Conservation (phyloP, 2,797 vertebrate genomes). For the Sebastes umbrosus region DNA sequence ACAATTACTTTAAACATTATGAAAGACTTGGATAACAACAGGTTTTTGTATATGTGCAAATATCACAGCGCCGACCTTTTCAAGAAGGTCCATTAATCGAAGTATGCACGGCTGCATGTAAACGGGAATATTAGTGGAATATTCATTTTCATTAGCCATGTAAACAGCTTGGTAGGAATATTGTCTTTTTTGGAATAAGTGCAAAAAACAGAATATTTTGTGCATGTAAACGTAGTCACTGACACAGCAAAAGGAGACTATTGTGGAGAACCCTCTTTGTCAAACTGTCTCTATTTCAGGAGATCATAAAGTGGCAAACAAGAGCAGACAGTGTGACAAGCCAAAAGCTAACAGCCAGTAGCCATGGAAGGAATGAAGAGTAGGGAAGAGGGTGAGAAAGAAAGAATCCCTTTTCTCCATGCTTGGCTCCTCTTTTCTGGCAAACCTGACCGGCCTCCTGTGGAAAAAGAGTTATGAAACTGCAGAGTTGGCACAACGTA, state of each 20-base stretch:
- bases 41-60: too few relatives aligned
- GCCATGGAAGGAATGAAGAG: conserved; percentile 27
- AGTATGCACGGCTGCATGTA: too few relatives aligned
- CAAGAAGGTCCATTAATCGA: too few relatives aligned
- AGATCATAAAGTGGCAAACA: conserved; percentile 18
- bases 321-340: conserved; percentile 31
- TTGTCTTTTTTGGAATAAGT: not conserved
- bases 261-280: not conserved
- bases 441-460: conserved; percentile 6
- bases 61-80: too few relatives aligned
- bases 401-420: conserved; percentile 26
- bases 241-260: not conserved
- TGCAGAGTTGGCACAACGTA: conserved; percentile 46
- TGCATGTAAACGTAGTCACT: not conserved
- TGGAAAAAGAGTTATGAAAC: conserved; percentile 59
- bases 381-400: not conserved
- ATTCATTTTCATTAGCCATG: too few relatives aligned
- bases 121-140: too few relatives aligned
- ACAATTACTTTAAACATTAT: too few relatives aligned
- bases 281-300: conserved; percentile 12
- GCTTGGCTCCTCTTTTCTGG: conserved; percentile 26
- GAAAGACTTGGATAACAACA: too few relatives aligned
- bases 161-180: not conserved
- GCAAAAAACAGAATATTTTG: not conserved
- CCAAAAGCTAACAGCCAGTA: conserved; percentile 33